Evolutionary conservation across 2,113 vertebrate genomes (phyloP), one percentile per base, ranked within the genome.

Genomic region (Zosterops lateralis): DNA sequence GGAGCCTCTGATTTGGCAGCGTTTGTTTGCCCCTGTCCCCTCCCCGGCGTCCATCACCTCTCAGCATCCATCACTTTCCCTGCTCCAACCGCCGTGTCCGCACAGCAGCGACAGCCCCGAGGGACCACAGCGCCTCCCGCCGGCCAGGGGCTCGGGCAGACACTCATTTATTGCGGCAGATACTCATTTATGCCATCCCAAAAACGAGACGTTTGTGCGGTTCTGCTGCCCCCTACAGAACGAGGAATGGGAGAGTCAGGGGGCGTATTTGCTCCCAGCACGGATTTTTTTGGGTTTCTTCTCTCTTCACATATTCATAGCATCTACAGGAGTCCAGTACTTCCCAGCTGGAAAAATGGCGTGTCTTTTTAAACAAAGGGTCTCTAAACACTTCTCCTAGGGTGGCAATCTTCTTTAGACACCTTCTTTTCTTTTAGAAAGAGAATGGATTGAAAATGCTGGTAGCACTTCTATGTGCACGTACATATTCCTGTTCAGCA

Each of bases 141-240:
- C 0, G 1, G 29, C 22, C 3, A 7, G 22, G 6, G 29, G 26
- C 26, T 45, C 21, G 29, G 40, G 25, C 53, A 61, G 36, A 16
- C 14, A 21, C 36, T 74, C 6, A 9, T 61, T 85, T 71, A 36
- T 32, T 32, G 36, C 7, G 47, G 29, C 29, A 87, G 25, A 11
- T 8, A 38, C 0, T 34, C 11, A 22, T 50, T 57, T 13, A 28
- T 9, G 17, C 10, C 2, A 20, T 0, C 14, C 31, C 26, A 12
- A 3, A 1, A 36, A 7, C 0, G 0, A 57, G 14, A 50, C 1
- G 17, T 40, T 34, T 56, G 58, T 66, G 90, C 4, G 7, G 51
- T 57, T 75, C 70, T 95, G 84, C 91, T 93, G 91, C 91, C 92
- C 94, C 67, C 92, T 89, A 32, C 56, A 83, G 91, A 87, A 54